Percentiles rank a stretch among this genome's conserved stretches.
phyloP scores from a whole-genome alignment of 2,797 vertebrate species.

The Hypotaenidia philippensis region DNA sequence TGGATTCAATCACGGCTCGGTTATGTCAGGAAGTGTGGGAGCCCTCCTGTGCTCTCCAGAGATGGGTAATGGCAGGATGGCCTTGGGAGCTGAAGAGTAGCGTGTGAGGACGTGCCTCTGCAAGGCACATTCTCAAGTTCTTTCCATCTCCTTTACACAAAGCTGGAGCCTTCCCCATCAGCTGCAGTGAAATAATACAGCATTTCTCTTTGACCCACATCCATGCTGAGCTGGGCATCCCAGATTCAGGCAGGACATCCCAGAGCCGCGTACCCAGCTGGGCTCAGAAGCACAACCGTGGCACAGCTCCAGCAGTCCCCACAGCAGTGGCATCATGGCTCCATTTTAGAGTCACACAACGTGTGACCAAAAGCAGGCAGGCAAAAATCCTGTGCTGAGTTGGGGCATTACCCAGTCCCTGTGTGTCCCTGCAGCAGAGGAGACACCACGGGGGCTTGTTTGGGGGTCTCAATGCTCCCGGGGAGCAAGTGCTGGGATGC shows the following conservation, averaged over 20 bases:
- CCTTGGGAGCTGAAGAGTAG: neutral
- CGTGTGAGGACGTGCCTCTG: rapidly evolving
- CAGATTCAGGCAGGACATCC: neutral
- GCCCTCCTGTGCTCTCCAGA: neutral
- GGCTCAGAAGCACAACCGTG: neutral
- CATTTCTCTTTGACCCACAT: neutral
- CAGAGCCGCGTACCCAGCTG: rapidly evolving
- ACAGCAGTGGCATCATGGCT: rapidly evolving
- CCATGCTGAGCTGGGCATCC: neutral
- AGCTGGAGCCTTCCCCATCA: neutral
- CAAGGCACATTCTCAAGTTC: rapidly evolving
- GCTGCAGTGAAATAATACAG: neutral
- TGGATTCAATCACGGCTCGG: neutral
- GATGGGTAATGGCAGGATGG: neutral
- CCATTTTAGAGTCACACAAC: neutral
- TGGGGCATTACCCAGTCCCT: neutral
- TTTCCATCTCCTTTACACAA: neutral
- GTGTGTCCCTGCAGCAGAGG: rapidly evolving
- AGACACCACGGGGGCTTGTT: neutral
- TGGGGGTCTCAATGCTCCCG: rapidly evolving
- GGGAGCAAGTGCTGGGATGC: neutral
- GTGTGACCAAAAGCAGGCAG: neutral
- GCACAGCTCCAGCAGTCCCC: neutral
- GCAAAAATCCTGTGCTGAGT: neutral
- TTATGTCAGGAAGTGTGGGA: neutral